Base-by-base conservation (phyloP, 2,113 vertebrate species). In the Hylia prasina region DNA sequence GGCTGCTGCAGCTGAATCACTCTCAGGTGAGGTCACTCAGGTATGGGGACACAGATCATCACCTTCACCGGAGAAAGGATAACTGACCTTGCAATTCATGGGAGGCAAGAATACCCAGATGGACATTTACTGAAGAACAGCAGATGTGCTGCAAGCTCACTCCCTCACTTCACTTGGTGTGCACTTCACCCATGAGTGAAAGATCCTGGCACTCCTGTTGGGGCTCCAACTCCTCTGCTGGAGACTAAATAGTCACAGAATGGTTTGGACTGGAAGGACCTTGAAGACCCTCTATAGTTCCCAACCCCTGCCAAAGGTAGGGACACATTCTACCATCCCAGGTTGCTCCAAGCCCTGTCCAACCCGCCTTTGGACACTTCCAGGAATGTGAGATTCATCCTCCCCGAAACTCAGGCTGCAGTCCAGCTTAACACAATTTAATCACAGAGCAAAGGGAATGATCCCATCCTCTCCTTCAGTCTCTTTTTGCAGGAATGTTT, bases 291-390 rank as follows among this genome's bases (percentile, higher is more conserved):
- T 40, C 23, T 4, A 0, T 1, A 51, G 1, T 33, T 39, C 7
- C 30, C 15, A 48, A 3, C 4, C 30, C 10, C 25, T 54, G 7
- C 19, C 56, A 70, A 4, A n/a, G 6, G 15, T 47, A 71, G 35
- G 50, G 51, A 30, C 69, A 61, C n/a, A 10, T 48, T 4, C 47
- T 22, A 40, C 54, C 2, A 6, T 2, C 47, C 71, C 71, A 83
- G 22, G 21, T 0, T 77, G 47, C 40, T 48, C 63, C 56, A 82
- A 69, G 5, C 30, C 40, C 25, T 0, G 0, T 27, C n/a, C 70
- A 69, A 19, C 63, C 63, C 11, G 5, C 30, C 47, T 40, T 54
- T 31, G 71, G 6, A 70, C 70, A 69, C 40, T 56, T 63, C 54
- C 87, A 69, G 71, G 31, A 35, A 42, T 1, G 17, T 18, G 27